Base-by-base conservation (phyloP, 2,888 invertebrate species). In the Cephus rjabovi region DNA sequence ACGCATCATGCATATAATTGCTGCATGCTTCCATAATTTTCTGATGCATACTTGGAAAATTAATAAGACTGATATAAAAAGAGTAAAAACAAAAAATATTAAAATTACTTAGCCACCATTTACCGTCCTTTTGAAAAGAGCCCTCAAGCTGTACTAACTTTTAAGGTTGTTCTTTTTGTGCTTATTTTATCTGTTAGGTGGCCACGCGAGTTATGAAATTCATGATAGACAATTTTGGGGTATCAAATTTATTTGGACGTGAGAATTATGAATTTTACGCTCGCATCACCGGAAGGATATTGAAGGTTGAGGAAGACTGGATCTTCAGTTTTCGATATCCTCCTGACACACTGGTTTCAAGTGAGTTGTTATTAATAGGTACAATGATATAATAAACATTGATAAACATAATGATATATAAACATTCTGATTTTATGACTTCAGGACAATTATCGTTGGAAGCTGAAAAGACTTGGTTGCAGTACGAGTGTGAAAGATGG, bases 151-250 rank as follows among this genome's bases (percentile, higher is more conserved):
- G 23, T 56, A 56, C 56, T 23, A 23, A 23, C 2, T 9, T 56
- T 23, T 56, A 56, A 56, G 23, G 23, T 9, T 56, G 2, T 56
- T 56, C 15, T 40, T 40, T 56, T 56, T 56, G 23, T 56, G 23
- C 23, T 23, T 23, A 56, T 56, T 23, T 23, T 56, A 56, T 75
- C 82, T 81, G 81, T 80, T 91, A 98, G 97, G 96, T 97, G 90
- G 98, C 99, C 83, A 98, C 98, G 68, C 95, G 96, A 88, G 97
- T 99, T 83, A 98, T 99, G 96, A 97, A 98, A 90, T 97, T 98
- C 91, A 95, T 99, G 92, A 99, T 99, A 88, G 98, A 98, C 92
- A 98, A 98, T 93, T 99, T 98, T 93, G 98, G 98, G 79, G 96
- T 97, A 68, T 97, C 97, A 81, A 97, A 98, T 92, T 94, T 99